Conservation (phyloP, 92 coral and sea anemone genomes). For the Palythoa grandis region DNA sequence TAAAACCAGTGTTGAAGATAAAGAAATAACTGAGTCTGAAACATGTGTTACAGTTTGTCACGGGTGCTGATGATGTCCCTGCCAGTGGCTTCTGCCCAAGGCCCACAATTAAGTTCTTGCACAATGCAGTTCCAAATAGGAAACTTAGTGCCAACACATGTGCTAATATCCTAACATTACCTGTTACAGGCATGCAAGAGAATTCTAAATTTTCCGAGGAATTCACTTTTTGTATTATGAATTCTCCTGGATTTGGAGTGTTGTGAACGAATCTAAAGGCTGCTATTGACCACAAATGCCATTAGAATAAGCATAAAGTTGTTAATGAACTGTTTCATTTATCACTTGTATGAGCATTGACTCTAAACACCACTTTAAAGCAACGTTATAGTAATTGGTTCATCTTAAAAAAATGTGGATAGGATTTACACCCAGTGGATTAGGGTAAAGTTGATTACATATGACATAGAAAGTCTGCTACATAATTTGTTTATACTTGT, state of each 20-base stretch:
- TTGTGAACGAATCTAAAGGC: conserved; percentile 27
- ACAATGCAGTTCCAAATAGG: too few relatives aligned
- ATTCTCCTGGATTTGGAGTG: conserved; percentile 61
- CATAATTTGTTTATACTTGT: too few relatives aligned
- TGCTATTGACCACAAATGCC: not conserved
- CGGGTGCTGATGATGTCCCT: conserved; percentile 61
- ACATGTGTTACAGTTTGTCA: conserved; percentile 63
- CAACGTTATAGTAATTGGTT: not conserved
- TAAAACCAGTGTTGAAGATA: conserved; percentile 39
- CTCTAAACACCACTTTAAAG: too few relatives aligned
- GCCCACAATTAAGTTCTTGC: conserved; percentile 54
- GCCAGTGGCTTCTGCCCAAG: conserved; percentile 63
- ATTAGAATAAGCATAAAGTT: conserved; percentile 32
- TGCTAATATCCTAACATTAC: conserved; percentile 59
- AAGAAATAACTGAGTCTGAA: conserved; percentile 42
- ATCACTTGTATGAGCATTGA: conserved; percentile 11
- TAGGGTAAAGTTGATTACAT: too few relatives aligned
- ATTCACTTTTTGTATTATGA: conserved; percentile 60
- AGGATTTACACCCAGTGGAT: not conserved
- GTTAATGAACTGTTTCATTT: conserved; percentile 16
- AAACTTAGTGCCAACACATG: conserved; percentile 57
- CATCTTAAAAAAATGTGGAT: not conserved
- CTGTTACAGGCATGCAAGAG: conserved; percentile 49
- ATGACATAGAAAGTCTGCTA: too few relatives aligned
- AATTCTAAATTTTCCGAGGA: conserved; percentile 51